phyloP scores from a whole-genome alignment of 2,888 invertebrate species.

The Diadegma fenestrale region DNA sequence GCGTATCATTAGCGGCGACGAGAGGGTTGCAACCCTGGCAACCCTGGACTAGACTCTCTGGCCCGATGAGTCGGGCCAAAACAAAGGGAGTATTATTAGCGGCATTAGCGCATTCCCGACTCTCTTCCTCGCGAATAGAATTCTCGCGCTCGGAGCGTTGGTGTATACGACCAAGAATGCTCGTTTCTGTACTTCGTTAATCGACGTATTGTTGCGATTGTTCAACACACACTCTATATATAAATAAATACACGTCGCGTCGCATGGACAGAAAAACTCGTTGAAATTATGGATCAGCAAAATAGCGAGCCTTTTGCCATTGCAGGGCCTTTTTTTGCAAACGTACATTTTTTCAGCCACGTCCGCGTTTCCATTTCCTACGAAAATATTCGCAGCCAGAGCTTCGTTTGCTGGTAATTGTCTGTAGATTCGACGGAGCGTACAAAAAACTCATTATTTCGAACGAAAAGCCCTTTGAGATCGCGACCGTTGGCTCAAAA shows the following conservation, averaged over 20 bases:
- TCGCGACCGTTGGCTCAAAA: neutral
- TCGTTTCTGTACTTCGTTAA: conserved; percentile 77
- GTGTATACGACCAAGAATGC: conserved; percentile 77
- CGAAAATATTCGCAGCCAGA: neutral
- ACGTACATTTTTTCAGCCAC: neutral
- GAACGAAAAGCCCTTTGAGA: neutral
- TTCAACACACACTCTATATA: conserved; percentile 12
- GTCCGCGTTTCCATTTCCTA: neutral
- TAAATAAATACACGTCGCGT: neutral
- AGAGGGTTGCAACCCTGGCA: conserved; percentile 43
- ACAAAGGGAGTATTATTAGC: conserved; percentile 80
- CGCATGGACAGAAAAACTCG: neutral
- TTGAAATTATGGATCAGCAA: conserved; percentile 10
- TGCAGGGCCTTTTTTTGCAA: neutral
- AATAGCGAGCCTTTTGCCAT: neutral
- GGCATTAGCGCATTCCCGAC: conserved; percentile 76
- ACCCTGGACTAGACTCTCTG: conserved; percentile 28
- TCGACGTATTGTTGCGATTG: conserved; percentile 77
- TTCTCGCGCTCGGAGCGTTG: conserved; percentile 70
- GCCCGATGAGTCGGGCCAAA: conserved; percentile 59
- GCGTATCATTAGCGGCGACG: conserved; percentile 62
- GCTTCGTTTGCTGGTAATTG: neutral
- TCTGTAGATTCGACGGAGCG: neutral
- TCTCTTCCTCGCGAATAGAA: conserved; percentile 71
- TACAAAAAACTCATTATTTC: neutral